Evolutionary conservation across 2,797 vertebrate species (phyloP).

Genomic region (Cuculus canorus): DNA sequence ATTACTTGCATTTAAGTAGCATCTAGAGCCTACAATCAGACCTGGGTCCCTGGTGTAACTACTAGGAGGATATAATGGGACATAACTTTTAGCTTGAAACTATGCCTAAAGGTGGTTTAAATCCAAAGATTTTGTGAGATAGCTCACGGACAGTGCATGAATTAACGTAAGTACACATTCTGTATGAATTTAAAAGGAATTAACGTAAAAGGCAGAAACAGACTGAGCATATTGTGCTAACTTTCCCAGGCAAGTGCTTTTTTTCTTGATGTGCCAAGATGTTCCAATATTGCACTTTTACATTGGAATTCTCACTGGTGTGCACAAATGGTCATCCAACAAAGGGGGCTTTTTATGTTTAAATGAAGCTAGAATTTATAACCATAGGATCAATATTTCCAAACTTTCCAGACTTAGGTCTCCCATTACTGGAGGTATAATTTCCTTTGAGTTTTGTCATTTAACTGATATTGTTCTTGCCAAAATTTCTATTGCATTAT

Average conservation of each 20-base stretch:
- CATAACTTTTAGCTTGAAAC: background rate
- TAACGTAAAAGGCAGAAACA: background rate
- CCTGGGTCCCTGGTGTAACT: background rate
- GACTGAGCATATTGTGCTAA: background rate
- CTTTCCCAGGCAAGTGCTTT: background rate
- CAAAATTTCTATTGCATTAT: background rate
- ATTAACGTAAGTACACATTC: background rate
- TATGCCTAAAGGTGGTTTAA: background rate
- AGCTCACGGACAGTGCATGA: background rate
- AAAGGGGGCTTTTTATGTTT: background rate
- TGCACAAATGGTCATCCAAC: background rate
- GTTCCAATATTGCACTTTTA: background rate
- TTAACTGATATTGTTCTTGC: background rate
- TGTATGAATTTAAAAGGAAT: background rate
- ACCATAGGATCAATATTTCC: background rate
- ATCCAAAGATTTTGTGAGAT: background rate
- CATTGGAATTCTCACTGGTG: background rate
- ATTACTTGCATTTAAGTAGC: background rate
- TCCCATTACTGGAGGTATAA: too few species aligned
- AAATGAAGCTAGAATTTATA: background rate
- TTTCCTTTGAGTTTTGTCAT: background rate
- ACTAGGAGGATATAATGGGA: background rate
- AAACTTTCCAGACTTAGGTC: too few species aligned
- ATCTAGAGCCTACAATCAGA: background rate
- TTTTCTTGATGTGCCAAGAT: background rate